Percentiles rank a stretch among this genome's conserved stretches.
These are phyloP conservation scores for Acropora tenuis DNA, from an alignment of 64 coral and sea anemone genomes.

Conservation along the genomic window DNA sequence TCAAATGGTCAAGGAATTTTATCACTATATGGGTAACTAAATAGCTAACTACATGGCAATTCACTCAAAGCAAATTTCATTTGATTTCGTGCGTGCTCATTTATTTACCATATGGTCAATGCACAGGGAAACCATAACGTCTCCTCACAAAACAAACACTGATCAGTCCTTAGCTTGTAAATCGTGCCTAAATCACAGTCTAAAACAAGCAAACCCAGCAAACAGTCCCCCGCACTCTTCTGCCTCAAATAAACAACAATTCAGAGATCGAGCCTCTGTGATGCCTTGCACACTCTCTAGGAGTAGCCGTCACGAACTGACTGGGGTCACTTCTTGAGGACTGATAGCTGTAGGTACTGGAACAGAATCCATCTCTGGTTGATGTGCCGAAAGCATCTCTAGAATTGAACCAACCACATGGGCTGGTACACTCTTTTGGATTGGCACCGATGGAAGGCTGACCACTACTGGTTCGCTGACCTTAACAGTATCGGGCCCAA, in stretches of 20 bases:
- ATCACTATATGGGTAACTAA: too few species aligned
- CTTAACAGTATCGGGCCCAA: neutral
- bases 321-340: conserved; percentile 31
- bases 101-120: neutral
- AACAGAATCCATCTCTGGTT: conserved; percentile 4
- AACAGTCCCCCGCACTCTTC: neutral
- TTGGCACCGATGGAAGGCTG: conserved; percentile 3
- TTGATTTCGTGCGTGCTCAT: neutral
- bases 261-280: conserved; percentile 52
- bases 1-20: too few species aligned
- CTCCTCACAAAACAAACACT: neutral
- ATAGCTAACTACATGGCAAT: neutral
- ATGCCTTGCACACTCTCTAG: conserved; percentile 22
- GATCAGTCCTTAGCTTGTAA: neutral
- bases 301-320: conserved; percentile 28
- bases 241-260: conserved; percentile 10
- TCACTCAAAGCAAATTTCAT: neutral
- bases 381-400: neutral
- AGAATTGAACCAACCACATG: neutral
- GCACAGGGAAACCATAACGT: conserved; percentile 39
- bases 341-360: conserved; percentile 12
- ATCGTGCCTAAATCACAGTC: neutral
- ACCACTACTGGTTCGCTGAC: neutral
- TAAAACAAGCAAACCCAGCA: neutral
- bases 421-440: conserved; percentile 25